These are phyloP conservation scores for Cyrtorhinus lividipennis DNA, from an alignment of 1,140 invertebrate genomes.

Conservation along the genomic window DNA sequence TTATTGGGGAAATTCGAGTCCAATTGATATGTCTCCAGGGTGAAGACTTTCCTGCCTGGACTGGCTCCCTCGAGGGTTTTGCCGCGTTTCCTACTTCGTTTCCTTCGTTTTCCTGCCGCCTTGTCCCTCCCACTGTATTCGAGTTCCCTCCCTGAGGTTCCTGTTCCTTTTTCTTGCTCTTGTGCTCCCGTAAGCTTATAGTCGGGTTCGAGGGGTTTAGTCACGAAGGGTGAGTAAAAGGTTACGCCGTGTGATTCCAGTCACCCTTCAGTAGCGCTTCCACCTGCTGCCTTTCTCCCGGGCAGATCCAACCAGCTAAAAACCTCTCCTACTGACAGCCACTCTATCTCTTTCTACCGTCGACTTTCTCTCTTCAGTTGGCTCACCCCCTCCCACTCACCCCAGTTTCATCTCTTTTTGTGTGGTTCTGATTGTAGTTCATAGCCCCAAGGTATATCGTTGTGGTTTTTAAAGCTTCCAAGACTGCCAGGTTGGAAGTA, in stretches of 20 bases:
- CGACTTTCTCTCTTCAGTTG: too few relatives aligned
- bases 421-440: too few relatives aligned
- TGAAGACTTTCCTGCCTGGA: neutral
- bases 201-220: neutral
- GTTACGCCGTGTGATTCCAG: neutral
- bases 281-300: neutral
- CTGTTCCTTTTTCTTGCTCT: too few relatives aligned
- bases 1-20: neutral
- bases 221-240: conserved; percentile 2
- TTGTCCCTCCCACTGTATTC: too few relatives aligned
- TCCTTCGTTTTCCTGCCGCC: too few relatives aligned
- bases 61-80: neutral
- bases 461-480: too few relatives aligned
- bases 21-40: neutral
- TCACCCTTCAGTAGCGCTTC: neutral
- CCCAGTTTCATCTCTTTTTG: neutral
- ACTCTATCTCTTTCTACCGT: too few relatives aligned
- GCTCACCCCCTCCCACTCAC: neutral
- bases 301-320: neutral
- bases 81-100: neutral
- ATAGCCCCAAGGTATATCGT: too few relatives aligned
- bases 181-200: neutral
- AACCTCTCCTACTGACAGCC: too few relatives aligned
- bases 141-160: too few relatives aligned
- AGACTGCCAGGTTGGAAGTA: too few relatives aligned